A percentile compares a stretch with the other conserved stretches of the same genome.
These are phyloP conservation scores for Incurvaria masculella DNA, from an alignment of 2,888 invertebrate genomes.

Conservation along the genomic window DNA sequence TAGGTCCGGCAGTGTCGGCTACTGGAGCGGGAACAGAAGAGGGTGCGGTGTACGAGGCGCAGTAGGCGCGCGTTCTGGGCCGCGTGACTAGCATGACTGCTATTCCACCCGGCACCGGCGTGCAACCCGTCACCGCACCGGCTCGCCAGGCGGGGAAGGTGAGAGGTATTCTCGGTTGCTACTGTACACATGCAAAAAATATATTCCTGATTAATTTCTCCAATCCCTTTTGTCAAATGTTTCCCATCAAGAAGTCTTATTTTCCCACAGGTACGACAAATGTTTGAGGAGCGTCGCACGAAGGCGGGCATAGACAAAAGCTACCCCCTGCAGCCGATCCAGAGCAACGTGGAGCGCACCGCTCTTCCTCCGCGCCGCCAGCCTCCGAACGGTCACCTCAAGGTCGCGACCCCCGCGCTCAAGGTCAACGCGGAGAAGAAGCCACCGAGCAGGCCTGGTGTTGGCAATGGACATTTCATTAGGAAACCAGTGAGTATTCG, in stretches of 20 bases:
- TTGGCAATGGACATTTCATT: slow-evolving; percentile 26
- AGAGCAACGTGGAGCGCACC: slow-evolving; percentile 39
- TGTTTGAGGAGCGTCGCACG: slow-evolving; percentile 77
- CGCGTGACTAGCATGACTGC: slow-evolving; percentile 35
- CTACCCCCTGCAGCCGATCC: slow-evolving; percentile 75
- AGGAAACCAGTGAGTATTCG: slow-evolving; percentile 30
- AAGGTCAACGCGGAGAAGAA: slow-evolving; percentile 25
- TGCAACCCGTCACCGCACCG: neutral
- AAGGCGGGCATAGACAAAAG: slow-evolving; percentile 79
- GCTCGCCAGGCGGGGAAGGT: neutral
- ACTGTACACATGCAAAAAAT: neutral
- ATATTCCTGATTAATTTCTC: no score
- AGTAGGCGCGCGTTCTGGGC: slow-evolving; percentile 64
- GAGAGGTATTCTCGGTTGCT: neutral
- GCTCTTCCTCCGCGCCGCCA: slow-evolving; percentile 29
- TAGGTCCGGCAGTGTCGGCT: slow-evolving; percentile 72
- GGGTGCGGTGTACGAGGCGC: slow-evolving; percentile 66
- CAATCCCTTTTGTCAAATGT: no score
- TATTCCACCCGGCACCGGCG: neutral
- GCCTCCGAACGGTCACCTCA: slow-evolving; percentile 37
- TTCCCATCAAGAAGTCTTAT: no score
- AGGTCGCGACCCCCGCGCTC: slow-evolving; percentile 23
- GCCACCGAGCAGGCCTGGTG: slow-evolving; percentile 18
- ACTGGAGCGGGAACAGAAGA: slow-evolving; percentile 76
- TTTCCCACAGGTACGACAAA: slow-evolving; percentile 73